Evolutionary conservation across 2,888 invertebrate genomes (phyloP), one percentile per base, ranked within the genome.

Genomic region (Lymantria monacha): DNA sequence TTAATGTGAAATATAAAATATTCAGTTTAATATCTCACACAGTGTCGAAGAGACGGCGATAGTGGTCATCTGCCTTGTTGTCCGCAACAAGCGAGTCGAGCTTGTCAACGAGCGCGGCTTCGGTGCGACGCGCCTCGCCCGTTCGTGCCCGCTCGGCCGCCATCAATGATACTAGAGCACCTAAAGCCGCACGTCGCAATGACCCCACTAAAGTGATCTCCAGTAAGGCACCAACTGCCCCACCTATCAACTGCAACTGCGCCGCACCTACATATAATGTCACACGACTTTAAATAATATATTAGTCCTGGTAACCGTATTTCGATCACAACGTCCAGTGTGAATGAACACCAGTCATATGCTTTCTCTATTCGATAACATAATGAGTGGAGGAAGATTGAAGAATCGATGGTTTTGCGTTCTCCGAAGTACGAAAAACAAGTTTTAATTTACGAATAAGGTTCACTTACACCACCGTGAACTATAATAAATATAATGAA

Each of bases 141-240:
- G 96, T 94, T 1, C 95, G 94, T 8, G 92, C 90, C 55, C 96
- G 95, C 75, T 98, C 98, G 69, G 97, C 97, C 63, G 98, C 97
- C 96, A 99, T 98, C 93, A 99, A 96, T 67, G 98, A 97, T 70
- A 97, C 98, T 69, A 98, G 96, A 42, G 98, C 97, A 8, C 97
- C 97, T 10, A 98, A 85, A 0, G 98, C 98, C 0, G 97, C 97
- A 65, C 97, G 95, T 0, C 98, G 93, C 8, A 99, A 93, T 72
- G 97, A 97, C 0, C 96, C 96, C 7, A 98, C 97, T 33, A 98
- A 90, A 0, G 98, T 98, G 5, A 98, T 97, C 85, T 98, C 97
- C 41, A 99, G 92, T 68, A 98, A 96, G 0, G 97, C 98, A 0
- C 98, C 98, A 8, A 98, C 97, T 93, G 98, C 97, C 0, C 96